Base-by-base conservation (phyloP, 2,888 invertebrate species). In the Sphecodes monilicornis region DNA sequence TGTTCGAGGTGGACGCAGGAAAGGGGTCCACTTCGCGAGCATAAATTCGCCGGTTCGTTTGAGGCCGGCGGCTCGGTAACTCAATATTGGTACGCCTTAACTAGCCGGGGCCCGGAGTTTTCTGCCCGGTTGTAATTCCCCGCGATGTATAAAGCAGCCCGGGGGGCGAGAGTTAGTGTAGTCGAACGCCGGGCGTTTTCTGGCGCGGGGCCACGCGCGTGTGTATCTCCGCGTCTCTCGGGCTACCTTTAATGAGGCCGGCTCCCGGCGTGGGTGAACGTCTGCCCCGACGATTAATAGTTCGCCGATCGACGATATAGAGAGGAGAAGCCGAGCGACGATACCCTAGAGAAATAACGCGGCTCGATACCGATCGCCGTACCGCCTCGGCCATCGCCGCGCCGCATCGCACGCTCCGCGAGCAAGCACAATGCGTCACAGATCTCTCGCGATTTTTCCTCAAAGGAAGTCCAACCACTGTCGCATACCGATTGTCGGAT, bases 191-290 rank as follows among this genome's bases (percentile, higher is more conserved):
- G 76, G 32, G 69, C 73, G 50, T 50, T 70, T 84, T 78, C 86
- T 70, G 82, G 29, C 26, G 50, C 70, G 50, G 32, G 70, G 87
- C 76, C 84, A 83, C 85, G 88, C 88, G 50, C 50, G 50, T 50
- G 89, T 57, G 64, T 90, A 88, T 83, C 83, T 88, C 64, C 69
- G 66, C 46, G 85, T 50, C 50, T 50, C 50, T 81, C 84, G 74
- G 78, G 74, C 78, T 85, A 80, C 60, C 90, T 90, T 88, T 92
- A 92, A 92, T 92, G 92, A 92, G 92, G 86, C 87, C 80, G 80
- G 69, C 86, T 85, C 70, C 76, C 76, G 89, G 92, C 91, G 92
- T 92, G 92, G 92, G 92, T 91, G 92, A 92, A 87, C 82, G 88
- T 86, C 87, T 87, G 50, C 46, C 75, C 73, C 88, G 87, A 91